A percentile compares a stretch with the other conserved stretches of the same genome.
Evolutionary conservation across 2,888 invertebrate genomes (phyloP).

Genomic region (Nomada hirtipes): DNA sequence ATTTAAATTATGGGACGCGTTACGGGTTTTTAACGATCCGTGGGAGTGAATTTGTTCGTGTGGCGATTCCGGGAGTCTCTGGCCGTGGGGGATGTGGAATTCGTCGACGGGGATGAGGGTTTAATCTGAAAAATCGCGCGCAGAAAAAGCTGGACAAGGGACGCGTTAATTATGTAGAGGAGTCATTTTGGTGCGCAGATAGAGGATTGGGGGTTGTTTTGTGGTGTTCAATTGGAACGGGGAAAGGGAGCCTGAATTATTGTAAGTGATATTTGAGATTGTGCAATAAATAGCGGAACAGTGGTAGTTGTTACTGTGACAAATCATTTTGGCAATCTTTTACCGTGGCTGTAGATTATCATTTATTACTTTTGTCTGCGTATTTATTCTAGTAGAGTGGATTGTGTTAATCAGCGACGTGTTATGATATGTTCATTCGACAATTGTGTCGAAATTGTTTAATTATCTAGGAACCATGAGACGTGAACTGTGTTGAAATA

Average conservation of each 20-base stretch:
- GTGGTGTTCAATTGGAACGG: background rate
- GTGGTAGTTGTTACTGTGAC: too few species aligned
- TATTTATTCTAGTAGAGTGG: background rate
- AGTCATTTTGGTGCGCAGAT: background rate
- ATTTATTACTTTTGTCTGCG: too few species aligned
- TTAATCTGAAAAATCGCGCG: conserved; percentile 25
- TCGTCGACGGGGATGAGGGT: conserved; percentile 1
- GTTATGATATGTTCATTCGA: background rate
- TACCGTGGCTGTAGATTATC: too few species aligned
- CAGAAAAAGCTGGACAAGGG: background rate
- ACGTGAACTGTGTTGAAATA: too few species aligned
- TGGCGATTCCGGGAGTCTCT: background rate
- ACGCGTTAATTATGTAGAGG: conserved; percentile 11
- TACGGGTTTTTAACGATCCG: conserved; percentile 40
- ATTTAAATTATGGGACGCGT: conserved; percentile 32
- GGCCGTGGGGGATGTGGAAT: conserved; percentile 15
- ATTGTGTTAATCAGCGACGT: background rate
- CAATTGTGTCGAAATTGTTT: too few species aligned
- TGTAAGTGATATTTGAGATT: too few species aligned
- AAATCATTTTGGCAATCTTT: too few species aligned
- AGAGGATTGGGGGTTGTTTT: background rate
- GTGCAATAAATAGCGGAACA: too few species aligned
- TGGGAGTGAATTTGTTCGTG: conserved; percentile 28
- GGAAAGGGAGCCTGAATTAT: too few species aligned
- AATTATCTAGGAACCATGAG: too few species aligned